Conservation (phyloP, 2,113 vertebrate genomes). For the Xenopus laevis region DNA sequence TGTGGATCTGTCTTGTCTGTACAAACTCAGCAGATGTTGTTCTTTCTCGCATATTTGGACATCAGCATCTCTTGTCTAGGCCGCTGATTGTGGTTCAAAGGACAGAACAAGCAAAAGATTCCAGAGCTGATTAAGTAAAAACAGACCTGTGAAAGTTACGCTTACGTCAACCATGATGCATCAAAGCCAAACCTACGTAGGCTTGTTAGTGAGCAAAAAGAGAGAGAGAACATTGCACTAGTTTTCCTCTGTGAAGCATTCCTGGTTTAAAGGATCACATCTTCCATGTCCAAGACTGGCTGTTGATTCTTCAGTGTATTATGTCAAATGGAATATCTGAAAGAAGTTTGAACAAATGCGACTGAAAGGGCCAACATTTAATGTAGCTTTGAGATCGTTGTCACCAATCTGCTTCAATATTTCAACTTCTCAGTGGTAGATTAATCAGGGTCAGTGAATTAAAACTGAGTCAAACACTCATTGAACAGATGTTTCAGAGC, state of each 20-base stretch:
- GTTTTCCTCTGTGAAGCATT: constrained; percentile 34
- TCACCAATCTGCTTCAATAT: constrained; percentile 4
- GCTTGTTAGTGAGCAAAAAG: constrained; percentile 16
- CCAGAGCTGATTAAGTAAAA: constrained; percentile 3
- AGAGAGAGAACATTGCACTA: constrained; percentile 34
- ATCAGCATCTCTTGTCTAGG: constrained; percentile 43
- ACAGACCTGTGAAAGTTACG: constrained; percentile 24
- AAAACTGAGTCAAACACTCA: constrained; percentile 17
- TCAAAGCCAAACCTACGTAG: constrained; percentile 33
- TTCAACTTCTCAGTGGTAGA: neutral
- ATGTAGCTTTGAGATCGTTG: constrained; percentile 17
- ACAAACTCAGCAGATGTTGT: constrained; percentile 50
- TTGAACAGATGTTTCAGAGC: neutral
- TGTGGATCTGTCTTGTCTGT: constrained; percentile 48
- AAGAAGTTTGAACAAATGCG: neutral
- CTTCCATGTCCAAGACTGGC: constrained; percentile 10
- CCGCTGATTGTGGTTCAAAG: constrained; percentile 1
- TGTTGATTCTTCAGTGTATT: neutral
- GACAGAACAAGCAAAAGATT: constrained; percentile 8
- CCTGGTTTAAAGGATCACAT: constrained; percentile 20
- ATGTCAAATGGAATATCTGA: constrained; percentile 3
- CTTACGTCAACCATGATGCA: constrained; percentile 19
- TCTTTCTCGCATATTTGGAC: constrained; percentile 44
- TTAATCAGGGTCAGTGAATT: constrained; percentile 23
- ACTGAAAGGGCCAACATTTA: neutral